Percentiles rank a stretch among this genome's conserved stretches.
These are phyloP conservation scores for Lynx canadensis DNA, from an alignment of 2,113 vertebrate genomes.

Conservation along the genomic window DNA sequence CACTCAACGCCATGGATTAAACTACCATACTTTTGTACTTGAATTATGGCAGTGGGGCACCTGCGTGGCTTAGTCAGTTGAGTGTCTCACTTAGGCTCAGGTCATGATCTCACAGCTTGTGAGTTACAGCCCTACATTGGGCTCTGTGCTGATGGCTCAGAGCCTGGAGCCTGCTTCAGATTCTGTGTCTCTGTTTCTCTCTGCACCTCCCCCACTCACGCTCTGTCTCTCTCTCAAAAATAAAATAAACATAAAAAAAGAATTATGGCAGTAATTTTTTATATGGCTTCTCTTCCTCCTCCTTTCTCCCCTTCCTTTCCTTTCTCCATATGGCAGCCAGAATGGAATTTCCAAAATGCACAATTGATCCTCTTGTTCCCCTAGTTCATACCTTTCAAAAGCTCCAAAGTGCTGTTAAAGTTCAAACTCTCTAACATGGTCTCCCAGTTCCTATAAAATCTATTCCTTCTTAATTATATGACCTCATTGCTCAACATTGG, in stretches of 20 bases:
- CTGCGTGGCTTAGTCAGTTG: too few relatives aligned
- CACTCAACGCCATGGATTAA: neutral
- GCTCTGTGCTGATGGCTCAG: too few relatives aligned
- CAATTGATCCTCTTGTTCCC: neutral
- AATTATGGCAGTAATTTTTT: neutral
- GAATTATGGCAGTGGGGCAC: neutral
- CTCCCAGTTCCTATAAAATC: neutral
- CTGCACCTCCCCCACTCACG: too few relatives aligned
- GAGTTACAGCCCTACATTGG: too few relatives aligned
- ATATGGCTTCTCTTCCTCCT: neutral
- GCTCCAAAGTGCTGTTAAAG: neutral
- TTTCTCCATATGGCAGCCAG: neutral
- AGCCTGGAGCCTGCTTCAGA: too few relatives aligned
- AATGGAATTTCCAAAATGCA: constrained; percentile 3
- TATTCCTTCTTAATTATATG: neutral
- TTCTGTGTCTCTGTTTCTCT: too few relatives aligned
- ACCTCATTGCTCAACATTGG: neutral
- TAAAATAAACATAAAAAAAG: neutral
- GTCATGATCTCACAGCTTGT: too few relatives aligned
- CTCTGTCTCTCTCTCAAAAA: too few relatives aligned
- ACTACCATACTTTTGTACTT: neutral
- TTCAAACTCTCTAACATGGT: neutral
- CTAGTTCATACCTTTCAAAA: neutral
- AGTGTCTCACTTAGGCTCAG: too few relatives aligned
- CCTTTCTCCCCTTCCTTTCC: neutral